phyloP scores from a whole-genome alignment of 2,113 vertebrate genomes.

The Muscicapa adusta region DNA sequence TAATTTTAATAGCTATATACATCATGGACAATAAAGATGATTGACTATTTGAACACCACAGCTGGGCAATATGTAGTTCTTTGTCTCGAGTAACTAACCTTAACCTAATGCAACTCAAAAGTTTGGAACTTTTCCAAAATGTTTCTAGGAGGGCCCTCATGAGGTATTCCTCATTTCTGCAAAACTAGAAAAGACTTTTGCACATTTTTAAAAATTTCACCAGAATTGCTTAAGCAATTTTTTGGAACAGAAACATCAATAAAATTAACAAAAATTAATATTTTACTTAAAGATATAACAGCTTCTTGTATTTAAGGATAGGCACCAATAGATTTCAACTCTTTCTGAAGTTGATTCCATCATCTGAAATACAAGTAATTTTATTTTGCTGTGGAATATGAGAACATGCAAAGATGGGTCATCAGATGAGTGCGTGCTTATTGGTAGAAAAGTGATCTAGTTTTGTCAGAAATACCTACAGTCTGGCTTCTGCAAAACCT shows the following conservation, averaged over 20 bases:
- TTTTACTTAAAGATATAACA: not conserved
- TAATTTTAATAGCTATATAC: not conserved
- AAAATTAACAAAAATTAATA: not conserved
- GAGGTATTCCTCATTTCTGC: not conserved
- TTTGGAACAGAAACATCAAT: not conserved
- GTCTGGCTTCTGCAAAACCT: not conserved
- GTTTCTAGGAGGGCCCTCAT: not conserved
- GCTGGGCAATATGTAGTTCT: not conserved
- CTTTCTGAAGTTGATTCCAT: not conserved
- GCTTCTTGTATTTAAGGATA: not conserved
- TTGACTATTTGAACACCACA: not conserved
- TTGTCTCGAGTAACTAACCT: not conserved
- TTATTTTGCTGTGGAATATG: not conserved
- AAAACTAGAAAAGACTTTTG: not conserved
- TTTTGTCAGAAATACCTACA: constrained; percentile 9
- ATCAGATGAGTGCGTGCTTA: not conserved
- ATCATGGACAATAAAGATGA: not conserved
- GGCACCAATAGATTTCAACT: not conserved
- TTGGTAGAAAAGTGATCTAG: not conserved
- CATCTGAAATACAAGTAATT: not conserved
- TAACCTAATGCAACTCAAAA: not conserved
- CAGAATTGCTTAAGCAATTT: not conserved
- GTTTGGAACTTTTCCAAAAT: not conserved
- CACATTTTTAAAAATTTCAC: not conserved
- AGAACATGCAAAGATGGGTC: not conserved